phyloP scores from a whole-genome alignment of 2,888 invertebrate genomes.

The Sialis lutaria region DNA sequence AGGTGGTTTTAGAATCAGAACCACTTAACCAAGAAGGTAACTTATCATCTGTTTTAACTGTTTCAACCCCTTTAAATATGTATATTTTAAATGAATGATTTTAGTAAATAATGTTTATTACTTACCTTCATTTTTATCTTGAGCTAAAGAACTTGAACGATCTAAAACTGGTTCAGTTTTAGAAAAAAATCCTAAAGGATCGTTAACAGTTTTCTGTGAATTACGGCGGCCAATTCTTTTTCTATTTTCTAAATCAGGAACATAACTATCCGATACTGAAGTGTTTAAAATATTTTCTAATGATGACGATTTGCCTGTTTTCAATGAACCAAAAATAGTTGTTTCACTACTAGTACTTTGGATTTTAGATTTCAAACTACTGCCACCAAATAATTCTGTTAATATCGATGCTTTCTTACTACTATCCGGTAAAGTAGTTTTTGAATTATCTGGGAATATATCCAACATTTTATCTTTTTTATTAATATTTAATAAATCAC shows the following conservation, averaged over 20 bases:
- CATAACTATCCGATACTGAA: background rate
- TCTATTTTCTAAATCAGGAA: background rate
- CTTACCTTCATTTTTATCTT: no score
- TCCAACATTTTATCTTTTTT: background rate
- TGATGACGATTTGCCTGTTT: background rate
- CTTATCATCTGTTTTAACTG: background rate
- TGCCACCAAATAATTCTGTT: background rate
- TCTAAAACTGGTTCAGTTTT: background rate
- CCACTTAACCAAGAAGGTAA: background rate
- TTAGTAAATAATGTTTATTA: no score
- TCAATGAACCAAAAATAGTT: no score
- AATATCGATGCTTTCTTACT: background rate
- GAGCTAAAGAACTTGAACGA: no score
- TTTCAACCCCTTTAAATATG: background rate
- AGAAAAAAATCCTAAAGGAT: background rate
- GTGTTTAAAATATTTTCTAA: background rate
- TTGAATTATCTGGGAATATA: background rate
- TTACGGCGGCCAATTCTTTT: background rate
- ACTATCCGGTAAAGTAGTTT: background rate
- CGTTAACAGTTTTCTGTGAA: background rate
- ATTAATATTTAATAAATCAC: background rate
- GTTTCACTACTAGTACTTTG: background rate
- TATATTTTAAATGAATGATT: no score
- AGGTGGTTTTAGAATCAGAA: background rate
- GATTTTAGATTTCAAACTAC: background rate